Conservation (phyloP, 1,140 invertebrate species). For the Lithobius niger region DNA sequence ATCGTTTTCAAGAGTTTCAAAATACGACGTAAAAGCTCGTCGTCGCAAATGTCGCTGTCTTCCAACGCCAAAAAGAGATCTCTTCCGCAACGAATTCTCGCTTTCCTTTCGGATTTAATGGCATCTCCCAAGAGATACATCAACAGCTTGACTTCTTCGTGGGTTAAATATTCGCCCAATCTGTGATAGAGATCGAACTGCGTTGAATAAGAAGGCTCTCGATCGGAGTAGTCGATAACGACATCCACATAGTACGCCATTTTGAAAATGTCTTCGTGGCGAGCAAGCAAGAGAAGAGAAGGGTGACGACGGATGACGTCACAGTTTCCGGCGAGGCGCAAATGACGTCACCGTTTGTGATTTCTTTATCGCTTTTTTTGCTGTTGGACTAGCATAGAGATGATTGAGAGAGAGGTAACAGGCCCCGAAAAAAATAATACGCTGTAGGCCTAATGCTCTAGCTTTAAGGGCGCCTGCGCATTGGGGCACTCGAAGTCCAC, state of each 20-base stretch:
- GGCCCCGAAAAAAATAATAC: too few species aligned
- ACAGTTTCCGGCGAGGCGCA: too few species aligned
- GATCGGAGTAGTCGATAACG: background rate
- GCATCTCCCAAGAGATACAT: slow-evolving; percentile 7
- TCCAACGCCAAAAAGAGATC: slow-evolving; percentile 23
- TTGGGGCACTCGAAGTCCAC: too few species aligned
- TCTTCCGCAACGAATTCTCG: slow-evolving; percentile 13
- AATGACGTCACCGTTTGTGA: too few species aligned
- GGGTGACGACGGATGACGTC: too few species aligned
- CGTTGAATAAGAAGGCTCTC: background rate
- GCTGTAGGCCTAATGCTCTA: too few species aligned
- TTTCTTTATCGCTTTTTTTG: too few species aligned
- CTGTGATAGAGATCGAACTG: background rate
- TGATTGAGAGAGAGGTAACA: too few species aligned
- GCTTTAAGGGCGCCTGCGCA: too few species aligned
- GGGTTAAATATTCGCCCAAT: slow-evolving; percentile 12
- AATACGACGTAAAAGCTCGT: slow-evolving; percentile 23
- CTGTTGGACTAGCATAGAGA: too few species aligned
- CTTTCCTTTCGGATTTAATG: background rate
- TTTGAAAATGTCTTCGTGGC: too few species aligned
- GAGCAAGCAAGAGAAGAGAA: too few species aligned
- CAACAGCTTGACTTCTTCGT: slow-evolving; percentile 13
- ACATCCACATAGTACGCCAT: background rate
- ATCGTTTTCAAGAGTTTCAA: slow-evolving; percentile 20
- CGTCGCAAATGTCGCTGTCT: slow-evolving; percentile 22